Conservation (phyloP, 2,113 vertebrate genomes). For the Malurus cyaneus region DNA sequence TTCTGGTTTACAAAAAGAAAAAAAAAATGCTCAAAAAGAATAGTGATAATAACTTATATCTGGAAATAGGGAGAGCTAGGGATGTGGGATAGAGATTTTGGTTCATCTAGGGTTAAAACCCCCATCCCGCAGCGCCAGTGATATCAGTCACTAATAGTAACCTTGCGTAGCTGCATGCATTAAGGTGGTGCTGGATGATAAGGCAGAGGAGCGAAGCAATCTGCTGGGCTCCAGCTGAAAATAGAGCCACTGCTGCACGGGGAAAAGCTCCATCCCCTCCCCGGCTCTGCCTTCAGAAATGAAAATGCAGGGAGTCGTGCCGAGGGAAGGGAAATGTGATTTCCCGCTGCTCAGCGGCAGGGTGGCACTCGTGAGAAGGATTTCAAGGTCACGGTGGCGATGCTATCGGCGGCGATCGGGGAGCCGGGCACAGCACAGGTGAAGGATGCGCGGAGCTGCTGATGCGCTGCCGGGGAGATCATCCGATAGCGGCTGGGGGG, state of each 20-base stretch:
- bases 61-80: neutral
- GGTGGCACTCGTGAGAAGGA: slow-evolving; percentile 33
- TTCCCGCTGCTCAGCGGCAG: slow-evolving; percentile 60
- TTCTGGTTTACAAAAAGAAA: neutral
- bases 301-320: slow-evolving; percentile 33
- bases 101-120: slow-evolving; percentile 7
- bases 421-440: slow-evolving; percentile 60
- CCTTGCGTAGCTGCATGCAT: slow-evolving; percentile 34
- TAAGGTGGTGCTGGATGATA: slow-evolving; percentile 60
- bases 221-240: slow-evolving; percentile 34
- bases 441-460: slow-evolving; percentile 41
- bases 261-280: slow-evolving; percentile 34
- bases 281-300: slow-evolving; percentile 50
- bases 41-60: neutral
- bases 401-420: slow-evolving; percentile 41
- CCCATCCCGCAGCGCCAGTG: neutral
- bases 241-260: slow-evolving; percentile 6
- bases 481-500: slow-evolving; percentile 47
- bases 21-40: neutral
- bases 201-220: slow-evolving; percentile 46
- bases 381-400: slow-evolving; percentile 70
- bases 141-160: slow-evolving; percentile 63
- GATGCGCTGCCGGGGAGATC: slow-evolving; percentile 18
- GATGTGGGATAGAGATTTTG: neutral
- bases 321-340: slow-evolving; percentile 51